Conservation (phyloP, 2,888 invertebrate species). For the Morinoia aosen region DNA sequence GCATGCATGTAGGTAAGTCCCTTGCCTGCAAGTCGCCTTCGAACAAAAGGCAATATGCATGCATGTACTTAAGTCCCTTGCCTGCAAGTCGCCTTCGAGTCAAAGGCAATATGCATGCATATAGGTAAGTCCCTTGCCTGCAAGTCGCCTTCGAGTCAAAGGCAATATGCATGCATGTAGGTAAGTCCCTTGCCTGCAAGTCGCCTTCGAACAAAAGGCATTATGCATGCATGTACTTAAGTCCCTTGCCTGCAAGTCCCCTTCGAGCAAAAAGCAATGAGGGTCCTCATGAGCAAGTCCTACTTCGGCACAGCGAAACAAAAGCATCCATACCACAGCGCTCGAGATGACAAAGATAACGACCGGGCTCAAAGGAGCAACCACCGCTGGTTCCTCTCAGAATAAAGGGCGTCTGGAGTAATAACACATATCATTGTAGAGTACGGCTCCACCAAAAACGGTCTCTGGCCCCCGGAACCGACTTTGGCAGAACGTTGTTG, state of each 20-base stretch:
- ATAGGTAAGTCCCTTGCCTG: background rate
- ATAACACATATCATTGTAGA: background rate
- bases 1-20: background rate
- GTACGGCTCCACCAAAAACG: background rate
- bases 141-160: background rate
- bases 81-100: background rate
- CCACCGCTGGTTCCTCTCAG: background rate
- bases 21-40: background rate
- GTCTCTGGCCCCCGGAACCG: background rate
- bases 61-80: background rate
- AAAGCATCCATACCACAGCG: background rate
- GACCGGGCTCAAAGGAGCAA: background rate
- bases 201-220: background rate
- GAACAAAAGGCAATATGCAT: background rate
- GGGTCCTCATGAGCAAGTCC: background rate
- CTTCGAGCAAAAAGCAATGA: background rate
- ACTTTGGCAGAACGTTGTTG: background rate
- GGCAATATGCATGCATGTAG: background rate
- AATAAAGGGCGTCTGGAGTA: background rate
- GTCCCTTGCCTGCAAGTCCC: background rate
- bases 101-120: background rate
- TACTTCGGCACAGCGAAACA: background rate
- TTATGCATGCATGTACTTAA: background rate
- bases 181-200: background rate
- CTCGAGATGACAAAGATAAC: background rate